A percentile compares a stretch with the other conserved stretches of the same genome.
Evolutionary conservation across 2,888 invertebrate species (phyloP).

Genomic region (Deilephila elpenor): DNA sequence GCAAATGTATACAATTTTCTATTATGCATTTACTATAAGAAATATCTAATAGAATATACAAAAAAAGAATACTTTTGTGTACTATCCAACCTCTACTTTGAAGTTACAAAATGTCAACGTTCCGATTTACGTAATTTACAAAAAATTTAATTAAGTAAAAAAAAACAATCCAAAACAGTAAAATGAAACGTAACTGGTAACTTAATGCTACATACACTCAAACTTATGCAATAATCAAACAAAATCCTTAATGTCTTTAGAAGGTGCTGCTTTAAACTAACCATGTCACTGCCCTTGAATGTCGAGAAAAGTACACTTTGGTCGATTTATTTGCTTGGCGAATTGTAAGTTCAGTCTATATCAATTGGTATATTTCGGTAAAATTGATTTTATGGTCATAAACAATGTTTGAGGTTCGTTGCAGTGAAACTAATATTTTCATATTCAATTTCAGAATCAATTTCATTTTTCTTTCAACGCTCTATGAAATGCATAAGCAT

Average conservation of each 20-base stretch:
- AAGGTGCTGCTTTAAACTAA: slow-evolving; percentile 73
- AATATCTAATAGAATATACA: not conserved
- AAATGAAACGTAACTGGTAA: slow-evolving; percentile 39
- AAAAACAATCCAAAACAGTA: slow-evolving; percentile 48
- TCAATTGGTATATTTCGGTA: too few relatives aligned
- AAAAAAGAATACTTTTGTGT: not conserved
- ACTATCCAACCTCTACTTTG: not conserved
- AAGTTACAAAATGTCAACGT: not conserved
- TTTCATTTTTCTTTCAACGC: too few relatives aligned
- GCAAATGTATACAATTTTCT: not conserved
- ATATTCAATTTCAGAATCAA: too few relatives aligned
- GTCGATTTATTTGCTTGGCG: slow-evolving; percentile 6
- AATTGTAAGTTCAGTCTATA: not conserved
- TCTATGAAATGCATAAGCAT: too few relatives aligned
- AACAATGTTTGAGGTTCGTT: too few relatives aligned
- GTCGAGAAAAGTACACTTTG: slow-evolving; percentile 10
- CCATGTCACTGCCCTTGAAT: slow-evolving; percentile 29
- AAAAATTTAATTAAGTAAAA: slow-evolving; percentile 49
- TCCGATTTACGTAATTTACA: slow-evolving; percentile 18
- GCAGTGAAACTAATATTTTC: too few relatives aligned
- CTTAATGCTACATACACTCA: slow-evolving; percentile 68
- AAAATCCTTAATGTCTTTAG: slow-evolving; percentile 77
- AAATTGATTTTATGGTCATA: too few relatives aligned
- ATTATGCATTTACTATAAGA: not conserved
- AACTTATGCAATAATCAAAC: slow-evolving; percentile 68